Conservation (phyloP, 2,113 vertebrate genomes). For the Bothrops jararaca region DNA sequence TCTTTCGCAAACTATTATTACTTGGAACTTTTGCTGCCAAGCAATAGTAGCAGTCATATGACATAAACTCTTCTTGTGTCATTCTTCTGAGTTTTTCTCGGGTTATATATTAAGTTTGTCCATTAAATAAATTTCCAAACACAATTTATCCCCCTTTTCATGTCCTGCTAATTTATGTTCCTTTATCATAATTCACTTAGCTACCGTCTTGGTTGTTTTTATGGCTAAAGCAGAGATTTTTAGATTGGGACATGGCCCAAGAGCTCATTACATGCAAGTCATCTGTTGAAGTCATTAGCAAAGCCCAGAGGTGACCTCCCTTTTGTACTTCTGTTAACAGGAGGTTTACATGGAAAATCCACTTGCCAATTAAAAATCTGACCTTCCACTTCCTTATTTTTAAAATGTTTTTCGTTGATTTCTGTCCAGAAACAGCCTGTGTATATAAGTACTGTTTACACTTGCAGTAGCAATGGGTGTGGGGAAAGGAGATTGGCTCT, state of each 20-base stretch:
- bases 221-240: constrained; percentile 24
- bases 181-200: constrained; percentile 34
- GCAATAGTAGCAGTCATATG: neutral
- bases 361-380: neutral
- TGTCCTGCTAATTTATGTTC: rapidly evolving
- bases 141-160: neutral
- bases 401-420: neutral
- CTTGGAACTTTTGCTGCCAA: neutral
- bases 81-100: neutral
- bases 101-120: neutral
- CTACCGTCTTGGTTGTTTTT: constrained; percentile 52
- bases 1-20: neutral
- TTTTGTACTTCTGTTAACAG: neutral
- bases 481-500: neutral
- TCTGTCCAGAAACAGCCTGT: neutral
- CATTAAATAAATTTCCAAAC: neutral
- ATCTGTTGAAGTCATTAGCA: neutral
- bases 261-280: neutral
- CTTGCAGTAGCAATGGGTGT: neutral
- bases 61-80: neutral
- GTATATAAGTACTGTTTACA: neutral
- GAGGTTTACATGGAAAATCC: constrained; percentile 1
- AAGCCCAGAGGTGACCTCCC: neutral
- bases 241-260: constrained; percentile 16
- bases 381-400: neutral